Conservation (phyloP, 2,888 invertebrate species). For the Drosophila algonquin region DNA sequence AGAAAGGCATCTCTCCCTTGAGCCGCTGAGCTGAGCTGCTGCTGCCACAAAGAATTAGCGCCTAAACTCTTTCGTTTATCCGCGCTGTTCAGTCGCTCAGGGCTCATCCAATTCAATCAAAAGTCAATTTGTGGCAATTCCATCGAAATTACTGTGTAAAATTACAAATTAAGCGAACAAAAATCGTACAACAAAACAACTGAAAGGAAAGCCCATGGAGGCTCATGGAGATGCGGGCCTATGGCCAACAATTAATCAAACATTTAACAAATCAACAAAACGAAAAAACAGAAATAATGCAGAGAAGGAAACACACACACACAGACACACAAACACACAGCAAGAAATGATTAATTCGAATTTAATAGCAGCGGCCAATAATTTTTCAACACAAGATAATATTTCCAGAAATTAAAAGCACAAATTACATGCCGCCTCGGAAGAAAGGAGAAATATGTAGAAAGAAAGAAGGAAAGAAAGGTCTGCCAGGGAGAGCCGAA, state of each 20-base stretch:
- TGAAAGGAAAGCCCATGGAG: no score
- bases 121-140: conserved; percentile 63
- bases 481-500: no score
- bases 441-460: conserved; percentile 2
- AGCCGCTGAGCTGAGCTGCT: not conserved
- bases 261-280: conserved; percentile 74
- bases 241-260: conserved; percentile 64
- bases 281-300: conserved; percentile 26
- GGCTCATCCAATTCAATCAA: conserved; percentile 68
- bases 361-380: conserved; percentile 63
- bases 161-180: conserved; percentile 70
- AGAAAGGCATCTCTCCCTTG: conserved; percentile 36
- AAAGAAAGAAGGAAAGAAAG: not conserved
- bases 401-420: conserved; percentile 14
- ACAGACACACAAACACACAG: conserved; percentile 1
- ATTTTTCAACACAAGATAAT: conserved; percentile 48
- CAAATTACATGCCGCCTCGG: conserved; percentile 18
- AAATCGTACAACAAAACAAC: conserved; percentile 14
- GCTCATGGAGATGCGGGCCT: conserved; percentile 58
- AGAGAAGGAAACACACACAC: not conserved
- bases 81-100: conserved; percentile 46
- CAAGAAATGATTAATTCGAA: conserved; percentile 68
- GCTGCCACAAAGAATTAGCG: conserved; percentile 47
- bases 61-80: conserved; percentile 49
- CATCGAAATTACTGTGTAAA: conserved; percentile 67